Conservation (phyloP, 2,113 vertebrate genomes). For the Hippocampus comes region DNA sequence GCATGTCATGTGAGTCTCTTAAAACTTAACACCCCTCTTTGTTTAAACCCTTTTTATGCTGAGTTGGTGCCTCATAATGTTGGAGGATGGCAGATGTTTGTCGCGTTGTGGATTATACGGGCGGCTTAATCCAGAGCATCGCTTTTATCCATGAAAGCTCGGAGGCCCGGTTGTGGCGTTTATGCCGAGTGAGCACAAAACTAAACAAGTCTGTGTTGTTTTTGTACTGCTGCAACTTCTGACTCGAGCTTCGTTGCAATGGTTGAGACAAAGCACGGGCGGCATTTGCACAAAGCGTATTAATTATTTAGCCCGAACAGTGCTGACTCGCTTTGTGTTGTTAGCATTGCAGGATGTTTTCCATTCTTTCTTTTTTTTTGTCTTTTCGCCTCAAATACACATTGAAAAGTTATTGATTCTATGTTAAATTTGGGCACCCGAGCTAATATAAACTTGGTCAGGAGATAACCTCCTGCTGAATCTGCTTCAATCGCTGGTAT, state of each 20-base stretch:
- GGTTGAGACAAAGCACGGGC: constrained; percentile 51
- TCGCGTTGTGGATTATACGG: constrained; percentile 51
- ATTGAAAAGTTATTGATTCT: neutral
- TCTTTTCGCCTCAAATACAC: neutral
- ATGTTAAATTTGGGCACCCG: neutral
- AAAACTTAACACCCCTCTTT: neutral
- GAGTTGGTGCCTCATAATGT: constrained; percentile 7
- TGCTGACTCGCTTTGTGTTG: constrained; percentile 42
- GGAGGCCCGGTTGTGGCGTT: neutral
- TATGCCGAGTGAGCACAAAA: constrained; percentile 6
- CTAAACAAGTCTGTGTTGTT: constrained; percentile 19
- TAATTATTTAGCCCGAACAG: constrained; percentile 59
- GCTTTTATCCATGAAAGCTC: constrained; percentile 25
- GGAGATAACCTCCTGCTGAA: neutral
- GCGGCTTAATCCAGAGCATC: constrained; percentile 37
- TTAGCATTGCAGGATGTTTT: neutral
- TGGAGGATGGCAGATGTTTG: constrained; percentile 34
- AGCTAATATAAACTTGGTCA: neutral
- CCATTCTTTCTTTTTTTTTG: neutral
- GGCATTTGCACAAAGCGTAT: constrained; percentile 48
- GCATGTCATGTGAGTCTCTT: neutral
- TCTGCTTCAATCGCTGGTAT: neutral
- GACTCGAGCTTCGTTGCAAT: constrained; percentile 33
- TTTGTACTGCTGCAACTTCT: constrained; percentile 25
- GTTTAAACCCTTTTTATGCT: constrained; percentile 13